These are phyloP conservation scores for Scolopax mira DNA, from an alignment of 2,113 vertebrate species.

Conservation along the genomic window DNA sequence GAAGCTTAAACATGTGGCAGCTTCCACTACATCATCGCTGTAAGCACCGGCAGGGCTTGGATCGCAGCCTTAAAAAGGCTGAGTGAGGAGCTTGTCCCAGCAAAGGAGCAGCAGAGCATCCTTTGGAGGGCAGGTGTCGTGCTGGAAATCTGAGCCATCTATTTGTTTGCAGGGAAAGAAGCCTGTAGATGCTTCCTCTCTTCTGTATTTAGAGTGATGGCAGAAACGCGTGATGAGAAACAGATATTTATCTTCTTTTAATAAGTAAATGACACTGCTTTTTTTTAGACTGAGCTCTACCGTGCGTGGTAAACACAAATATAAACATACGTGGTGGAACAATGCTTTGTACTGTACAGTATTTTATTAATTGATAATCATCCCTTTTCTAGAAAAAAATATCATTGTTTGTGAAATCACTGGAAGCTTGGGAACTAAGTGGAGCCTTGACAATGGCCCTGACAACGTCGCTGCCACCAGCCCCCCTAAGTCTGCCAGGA, in stretches of 20 bases:
- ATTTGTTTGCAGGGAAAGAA: neutral
- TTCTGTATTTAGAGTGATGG: too few relatives aligned
- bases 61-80: neutral
- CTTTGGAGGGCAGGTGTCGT: neutral
- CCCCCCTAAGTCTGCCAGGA: neutral
- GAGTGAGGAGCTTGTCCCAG: neutral
- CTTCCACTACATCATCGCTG: neutral
- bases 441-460: neutral
- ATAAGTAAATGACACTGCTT: neutral
- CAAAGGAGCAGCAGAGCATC: neutral
- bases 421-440: neutral
- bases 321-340: neutral
- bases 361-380: neutral
- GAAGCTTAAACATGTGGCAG: neutral
- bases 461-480: neutral
- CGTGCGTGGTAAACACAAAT: neutral
- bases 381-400: neutral
- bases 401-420: neutral
- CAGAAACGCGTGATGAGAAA: neutral
- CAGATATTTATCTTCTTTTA: neutral
- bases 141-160: fast-evolving
- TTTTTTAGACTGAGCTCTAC: neutral
- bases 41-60: neutral
- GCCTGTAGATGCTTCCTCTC: neutral
- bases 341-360: neutral